These are phyloP conservation scores for Hippopotamus amphibius DNA, from an alignment of 2,113 vertebrate species.

Conservation along the genomic window DNA sequence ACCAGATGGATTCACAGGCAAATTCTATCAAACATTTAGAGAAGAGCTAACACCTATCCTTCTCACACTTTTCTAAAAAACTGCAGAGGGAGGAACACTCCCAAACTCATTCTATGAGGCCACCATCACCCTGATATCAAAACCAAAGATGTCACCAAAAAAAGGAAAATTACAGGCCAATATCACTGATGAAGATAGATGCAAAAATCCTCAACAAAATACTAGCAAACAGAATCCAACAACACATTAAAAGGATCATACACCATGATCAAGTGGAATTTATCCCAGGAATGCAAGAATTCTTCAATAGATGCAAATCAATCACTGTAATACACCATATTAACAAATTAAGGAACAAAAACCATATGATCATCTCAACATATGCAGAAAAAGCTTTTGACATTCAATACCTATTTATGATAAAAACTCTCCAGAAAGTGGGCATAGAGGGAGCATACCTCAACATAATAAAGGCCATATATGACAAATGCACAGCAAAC, in stretches of 20 bases:
- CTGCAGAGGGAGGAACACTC: not conserved
- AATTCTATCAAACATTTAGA: not conserved
- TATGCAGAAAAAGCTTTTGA: not conserved
- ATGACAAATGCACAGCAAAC: not conserved
- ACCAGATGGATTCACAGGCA: not conserved
- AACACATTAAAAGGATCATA: not conserved
- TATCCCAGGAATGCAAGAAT: not conserved
- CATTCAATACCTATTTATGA: not conserved
- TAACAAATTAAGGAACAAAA: not conserved
- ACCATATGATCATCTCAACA: not conserved
- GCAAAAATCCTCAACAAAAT: not conserved
- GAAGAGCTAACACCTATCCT: not conserved
- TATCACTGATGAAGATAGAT: not conserved
- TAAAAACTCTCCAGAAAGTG: not conserved
- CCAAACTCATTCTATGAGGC: not conserved
- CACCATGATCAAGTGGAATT: not conserved
- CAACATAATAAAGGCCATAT: not conserved
- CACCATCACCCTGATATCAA: not conserved
- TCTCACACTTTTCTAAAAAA: not conserved
- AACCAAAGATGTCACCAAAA: not conserved
- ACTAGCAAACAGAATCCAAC: not conserved
- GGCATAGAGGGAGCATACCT: not conserved
- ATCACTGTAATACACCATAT: not conserved
- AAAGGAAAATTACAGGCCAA: not conserved
- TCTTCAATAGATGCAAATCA: not conserved